A percentile compares a stretch with the other conserved stretches of the same genome.
phyloP scores from a whole-genome alignment of 2,113 vertebrate species.

The Noturus placidus region DNA sequence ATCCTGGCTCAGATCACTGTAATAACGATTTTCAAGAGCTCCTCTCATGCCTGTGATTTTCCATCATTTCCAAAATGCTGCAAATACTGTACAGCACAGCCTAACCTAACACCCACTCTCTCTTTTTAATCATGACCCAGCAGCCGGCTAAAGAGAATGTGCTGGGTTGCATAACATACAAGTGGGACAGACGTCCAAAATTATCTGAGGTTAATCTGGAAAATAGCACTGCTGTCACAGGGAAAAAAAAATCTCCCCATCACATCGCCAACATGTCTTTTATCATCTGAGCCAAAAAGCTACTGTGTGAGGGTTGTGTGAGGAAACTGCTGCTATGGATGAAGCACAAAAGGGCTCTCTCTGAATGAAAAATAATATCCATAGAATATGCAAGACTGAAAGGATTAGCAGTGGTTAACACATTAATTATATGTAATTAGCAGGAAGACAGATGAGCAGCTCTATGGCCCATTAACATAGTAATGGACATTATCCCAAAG shows the following conservation, averaged over 20 bases:
- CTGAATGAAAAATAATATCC: conserved; percentile 20
- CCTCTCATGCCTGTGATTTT: conserved; percentile 50
- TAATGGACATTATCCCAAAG: conserved; percentile 7
- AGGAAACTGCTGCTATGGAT: not conserved
- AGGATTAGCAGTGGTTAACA: conserved; percentile 22
- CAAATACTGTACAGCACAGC: conserved; percentile 4
- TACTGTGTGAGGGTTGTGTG: not conserved
- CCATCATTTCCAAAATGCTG: conserved; percentile 36
- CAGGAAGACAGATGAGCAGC: conserved; percentile 1
- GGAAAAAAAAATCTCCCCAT: not conserved
- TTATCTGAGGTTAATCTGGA: conserved; percentile 34
- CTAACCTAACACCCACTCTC: conserved; percentile 19
- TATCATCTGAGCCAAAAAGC: conserved; percentile 6
- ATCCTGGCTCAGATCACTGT: conserved; percentile 45
- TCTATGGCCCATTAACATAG: conserved; percentile 17
- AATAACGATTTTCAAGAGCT: conserved; percentile 46
- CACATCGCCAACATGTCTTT: conserved; percentile 2
- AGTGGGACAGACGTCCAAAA: conserved; percentile 8
- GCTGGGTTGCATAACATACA: conserved; percentile 5
- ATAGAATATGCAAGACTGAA: conserved; percentile 9
- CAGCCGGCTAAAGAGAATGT: not conserved
- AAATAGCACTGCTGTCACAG: not conserved
- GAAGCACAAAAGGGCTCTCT: not conserved
- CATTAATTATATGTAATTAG: conserved; percentile 11
- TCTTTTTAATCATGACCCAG: not conserved